Evolutionary conservation across 2,888 invertebrate species (phyloP).

Genomic region (Hetaerina titia): DNA sequence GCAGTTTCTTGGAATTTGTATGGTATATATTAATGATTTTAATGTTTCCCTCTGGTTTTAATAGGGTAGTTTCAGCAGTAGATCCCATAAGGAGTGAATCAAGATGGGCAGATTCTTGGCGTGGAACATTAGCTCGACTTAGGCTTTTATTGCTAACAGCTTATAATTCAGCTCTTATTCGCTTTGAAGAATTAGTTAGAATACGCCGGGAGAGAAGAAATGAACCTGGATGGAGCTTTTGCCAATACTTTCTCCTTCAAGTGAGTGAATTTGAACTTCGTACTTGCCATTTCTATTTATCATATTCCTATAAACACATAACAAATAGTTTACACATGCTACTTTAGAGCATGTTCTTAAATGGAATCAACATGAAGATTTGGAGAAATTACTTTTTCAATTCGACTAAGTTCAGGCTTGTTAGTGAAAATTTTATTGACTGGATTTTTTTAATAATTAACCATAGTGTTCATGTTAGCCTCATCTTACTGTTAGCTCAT

Average conservation of each 20-base stretch:
- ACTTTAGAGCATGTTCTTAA: too few relatives aligned
- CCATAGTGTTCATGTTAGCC: too few relatives aligned
- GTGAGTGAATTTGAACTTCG: conserved; percentile 76
- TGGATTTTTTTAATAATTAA: too few relatives aligned
- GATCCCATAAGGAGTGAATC: conserved; percentile 95
- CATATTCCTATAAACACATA: neutral
- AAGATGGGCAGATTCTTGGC: conserved; percentile 94
- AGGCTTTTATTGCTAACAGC: conserved; percentile 90
- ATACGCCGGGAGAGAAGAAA: conserved; percentile 94
- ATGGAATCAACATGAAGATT: too few relatives aligned
- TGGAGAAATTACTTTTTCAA: too few relatives aligned
- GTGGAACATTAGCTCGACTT: conserved; percentile 89
- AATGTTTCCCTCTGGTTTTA: conserved; percentile 75
- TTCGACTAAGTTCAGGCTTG: neutral
- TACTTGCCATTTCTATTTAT: neutral
- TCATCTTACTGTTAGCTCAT: too few relatives aligned
- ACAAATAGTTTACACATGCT: neutral
- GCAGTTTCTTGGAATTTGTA: too few relatives aligned
- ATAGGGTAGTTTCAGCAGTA: conserved; percentile 92
- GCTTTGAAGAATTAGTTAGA: conserved; percentile 94
- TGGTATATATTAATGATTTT: conserved; percentile 22
- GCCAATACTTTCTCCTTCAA: conserved; percentile 95
- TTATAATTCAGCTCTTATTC: conserved; percentile 90
- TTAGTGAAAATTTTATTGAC: too few relatives aligned
- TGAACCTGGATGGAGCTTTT: conserved; percentile 95